Base-by-base conservation (phyloP, 2,888 invertebrate genomes). In the Catocala fraxini region DNA sequence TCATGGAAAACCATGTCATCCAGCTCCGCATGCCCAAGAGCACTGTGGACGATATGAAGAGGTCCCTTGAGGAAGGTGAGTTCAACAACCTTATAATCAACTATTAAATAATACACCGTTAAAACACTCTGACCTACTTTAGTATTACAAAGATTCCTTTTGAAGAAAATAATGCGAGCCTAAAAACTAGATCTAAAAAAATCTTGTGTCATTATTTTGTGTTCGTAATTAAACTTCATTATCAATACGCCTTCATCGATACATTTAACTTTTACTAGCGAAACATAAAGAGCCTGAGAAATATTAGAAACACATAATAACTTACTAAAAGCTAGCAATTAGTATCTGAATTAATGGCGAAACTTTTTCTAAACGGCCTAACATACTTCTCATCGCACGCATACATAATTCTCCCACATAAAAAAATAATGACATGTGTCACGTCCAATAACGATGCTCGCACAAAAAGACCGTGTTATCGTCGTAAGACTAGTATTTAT, bases 1-100 rank as follows among this genome's bases (percentile, higher is more conserved):
- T 97, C 94, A 91, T 97, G 74, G 96, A 97, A 71, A 96, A 97
- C 73, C 97, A 97, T 88, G 97, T 97, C 34, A 95, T 98, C 63
- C 97, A 98, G 86, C 95, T 98, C 71, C 97, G 97, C 82, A 95
- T 98, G 56, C 97, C 97, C 42, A 96, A 96, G 72, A 95, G 95
- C 73, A 95, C 96, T 7, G 95, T 97, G 68, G 95, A 96, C 68
- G 97, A 97, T 82, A 95, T 97, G 84, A 96, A 97, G 84, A 95
- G 97, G 72, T 97, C 97, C 41, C 94, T 97, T 76, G 97, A 97
- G 77, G 97, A 97, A 96, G 97, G 97, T 97, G 90, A 95, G 91
- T 84, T 39, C 3, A 45, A 39, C 6, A 39, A 39, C 35, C 6
- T 39, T 6, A 39, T 39, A 1, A 6, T 1, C 35, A 7, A 7